Conservation (phyloP, 2,797 vertebrate species). For the Hydrocynus forskahlii region DNA sequence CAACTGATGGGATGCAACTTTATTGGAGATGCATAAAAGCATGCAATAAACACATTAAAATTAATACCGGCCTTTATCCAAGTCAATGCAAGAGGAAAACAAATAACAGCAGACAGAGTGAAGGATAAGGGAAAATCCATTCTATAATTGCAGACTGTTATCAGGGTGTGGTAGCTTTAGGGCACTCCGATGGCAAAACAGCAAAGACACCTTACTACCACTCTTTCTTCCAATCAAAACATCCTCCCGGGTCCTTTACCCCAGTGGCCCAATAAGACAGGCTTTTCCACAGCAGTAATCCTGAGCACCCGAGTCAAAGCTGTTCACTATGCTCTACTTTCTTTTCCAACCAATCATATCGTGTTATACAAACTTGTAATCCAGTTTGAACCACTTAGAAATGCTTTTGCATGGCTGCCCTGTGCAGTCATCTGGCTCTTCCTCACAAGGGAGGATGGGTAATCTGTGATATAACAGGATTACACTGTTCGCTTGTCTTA, state of each 20-base stretch:
- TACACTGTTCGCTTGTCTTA: constrained; percentile 41
- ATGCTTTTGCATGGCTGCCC: constrained; percentile 48
- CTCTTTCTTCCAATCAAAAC: constrained; percentile 31
- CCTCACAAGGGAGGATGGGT: constrained; percentile 33
- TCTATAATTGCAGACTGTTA: neutral
- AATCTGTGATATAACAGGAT: constrained; percentile 67
- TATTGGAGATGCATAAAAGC: neutral
- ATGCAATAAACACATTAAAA: neutral
- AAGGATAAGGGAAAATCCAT: neutral
- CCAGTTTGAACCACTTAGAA: constrained; percentile 55
- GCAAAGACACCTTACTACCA: neutral
- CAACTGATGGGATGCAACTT: neutral
- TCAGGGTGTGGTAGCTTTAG: neutral
- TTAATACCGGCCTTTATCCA: neutral
- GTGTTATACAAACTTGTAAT: constrained; percentile 28
- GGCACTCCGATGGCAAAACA: neutral
- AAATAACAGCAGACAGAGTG: neutral
- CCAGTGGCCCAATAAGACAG: constrained; percentile 23
- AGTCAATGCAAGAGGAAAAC: neutral
- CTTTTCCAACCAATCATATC: constrained; percentile 40
- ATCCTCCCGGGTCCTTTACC: constrained; percentile 5
- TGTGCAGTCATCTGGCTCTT: constrained; percentile 25
- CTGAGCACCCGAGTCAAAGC: constrained; percentile 37
- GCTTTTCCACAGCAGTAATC: constrained; percentile 34
- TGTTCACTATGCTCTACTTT: neutral